Evolutionary conservation across 2,113 vertebrate genomes (phyloP), one percentile per base, ranked within the genome.

Genomic region (Colaptes auratus): DNA sequence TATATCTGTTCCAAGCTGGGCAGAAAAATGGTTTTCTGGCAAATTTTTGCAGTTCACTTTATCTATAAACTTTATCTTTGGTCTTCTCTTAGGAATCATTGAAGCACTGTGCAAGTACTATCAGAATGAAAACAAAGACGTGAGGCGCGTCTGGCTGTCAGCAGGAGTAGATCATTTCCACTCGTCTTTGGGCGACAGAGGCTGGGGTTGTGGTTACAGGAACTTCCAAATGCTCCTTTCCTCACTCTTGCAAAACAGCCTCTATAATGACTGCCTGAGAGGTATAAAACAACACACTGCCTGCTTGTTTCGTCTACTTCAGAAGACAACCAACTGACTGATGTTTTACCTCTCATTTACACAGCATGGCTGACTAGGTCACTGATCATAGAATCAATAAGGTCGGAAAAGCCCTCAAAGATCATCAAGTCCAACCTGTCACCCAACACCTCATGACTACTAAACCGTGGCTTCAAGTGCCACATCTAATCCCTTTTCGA

Each of bases 201-300:
- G 99, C 88, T 99, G 99, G 99, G 99, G 99, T 48, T 99, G 99
- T 21, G 99, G 99, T 65, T 99, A 99, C 97, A 98, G 99, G 96
- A 99, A 99, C 96, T 98, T 99, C 96, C 99, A 99, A 90, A 99
- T 99, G 98, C 96, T 99, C 8, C 97, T 99, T 88, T 99, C 99
- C 53, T 98, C 98, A 3, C 97, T 99, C 56, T 91, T 98, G 50
- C 96, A 89, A 84, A 97, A 98, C 78, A 98, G 98, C 60, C 50
- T 79, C 12, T 99, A 98, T 89, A 90, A 96, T 11, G 90, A 98
- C 30, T 89, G 94, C 87, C 94, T 99, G 42, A 97, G 92, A 98
- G 98, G 99, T 99, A 98, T 72, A 93, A 89, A 75, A 67, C 36
- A 78, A 83, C 44, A 85, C 10, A 4, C 53, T 73, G 23, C 9